Percentiles rank a stretch among this genome's conserved stretches.
phyloP scores from a whole-genome alignment of 2,113 vertebrate genomes.

The Axis porcinus region DNA sequence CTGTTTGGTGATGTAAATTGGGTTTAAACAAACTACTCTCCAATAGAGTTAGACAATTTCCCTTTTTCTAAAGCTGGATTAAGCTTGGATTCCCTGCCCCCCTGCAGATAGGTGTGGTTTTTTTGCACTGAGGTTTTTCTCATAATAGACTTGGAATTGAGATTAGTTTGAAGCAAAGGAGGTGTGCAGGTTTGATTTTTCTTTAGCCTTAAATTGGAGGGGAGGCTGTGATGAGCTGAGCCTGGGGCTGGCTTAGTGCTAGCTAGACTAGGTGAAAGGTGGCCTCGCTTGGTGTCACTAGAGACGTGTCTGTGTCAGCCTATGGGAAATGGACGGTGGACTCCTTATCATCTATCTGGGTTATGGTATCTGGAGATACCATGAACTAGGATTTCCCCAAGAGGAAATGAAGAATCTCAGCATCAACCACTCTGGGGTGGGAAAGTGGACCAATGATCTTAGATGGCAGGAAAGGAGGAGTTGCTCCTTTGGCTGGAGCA shows the following conservation, averaged over 20 bases:
- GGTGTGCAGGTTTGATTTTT: neutral
- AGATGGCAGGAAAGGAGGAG: neutral
- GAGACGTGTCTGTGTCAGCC: constrained; percentile 15
- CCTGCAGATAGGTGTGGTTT: neutral
- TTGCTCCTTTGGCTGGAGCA: neutral
- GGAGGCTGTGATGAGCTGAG: neutral
- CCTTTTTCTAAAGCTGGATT: constrained; percentile 36
- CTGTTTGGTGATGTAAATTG: constrained; percentile 52
- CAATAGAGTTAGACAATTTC: constrained; percentile 27
- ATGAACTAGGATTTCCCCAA: neutral
- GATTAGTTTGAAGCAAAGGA: neutral
- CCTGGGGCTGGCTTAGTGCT: neutral
- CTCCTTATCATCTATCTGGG: constrained; percentile 1
- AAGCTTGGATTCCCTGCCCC: neutral
- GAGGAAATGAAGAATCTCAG: constrained; percentile 33
- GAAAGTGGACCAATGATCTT: neutral
- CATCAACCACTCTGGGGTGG: neutral
- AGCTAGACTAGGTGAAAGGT: neutral
- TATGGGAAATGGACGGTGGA: constrained; percentile 26
- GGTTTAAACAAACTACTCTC: constrained; percentile 32
- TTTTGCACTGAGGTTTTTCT: constrained; percentile 20
- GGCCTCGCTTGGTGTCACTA: neutral
- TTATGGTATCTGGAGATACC: constrained; percentile 13
- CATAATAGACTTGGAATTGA: neutral
- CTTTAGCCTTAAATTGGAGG: neutral